A percentile compares a stretch with the other conserved stretches of the same genome.
phyloP scores from a whole-genome alignment of 2,113 vertebrate species.

The Condylura cristata region DNA sequence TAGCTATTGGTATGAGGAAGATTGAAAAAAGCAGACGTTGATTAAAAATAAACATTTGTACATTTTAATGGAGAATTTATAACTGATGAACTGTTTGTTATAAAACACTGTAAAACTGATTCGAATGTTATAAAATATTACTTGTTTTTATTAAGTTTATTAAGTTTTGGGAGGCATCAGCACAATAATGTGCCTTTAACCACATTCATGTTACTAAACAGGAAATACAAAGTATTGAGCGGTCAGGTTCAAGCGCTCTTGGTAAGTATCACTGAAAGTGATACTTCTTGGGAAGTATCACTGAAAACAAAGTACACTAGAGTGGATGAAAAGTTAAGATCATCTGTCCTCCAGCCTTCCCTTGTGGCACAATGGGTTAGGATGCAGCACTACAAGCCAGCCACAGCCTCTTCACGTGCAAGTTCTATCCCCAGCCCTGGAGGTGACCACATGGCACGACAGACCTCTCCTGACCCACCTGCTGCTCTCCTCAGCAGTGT shows the following conservation, averaged over 20 bases:
- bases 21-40: not conserved
- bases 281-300: not conserved
- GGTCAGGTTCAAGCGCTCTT: not conserved
- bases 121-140: not conserved
- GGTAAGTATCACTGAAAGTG: too few relatives aligned
- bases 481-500: too few relatives aligned
- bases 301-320: not conserved
- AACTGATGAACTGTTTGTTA: not conserved
- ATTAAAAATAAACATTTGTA: not conserved
- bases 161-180: not conserved
- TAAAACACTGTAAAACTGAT: not conserved
- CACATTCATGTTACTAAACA: not conserved
- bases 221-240: not conserved
- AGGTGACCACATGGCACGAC: too few relatives aligned
- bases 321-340: not conserved
- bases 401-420: too few relatives aligned
- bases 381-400: too few relatives aligned
- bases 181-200: not conserved
- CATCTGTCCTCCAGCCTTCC: too few relatives aligned
- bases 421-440: too few relatives aligned
- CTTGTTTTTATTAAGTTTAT: not conserved
- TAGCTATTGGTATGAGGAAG: not conserved
- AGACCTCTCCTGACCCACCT: too few relatives aligned
- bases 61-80: not conserved
- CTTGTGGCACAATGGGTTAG: too few relatives aligned